Evolutionary conservation across 2,797 vertebrate species (phyloP), one percentile per base, ranked within the genome.

Genomic region (Podargus strigoides): DNA sequence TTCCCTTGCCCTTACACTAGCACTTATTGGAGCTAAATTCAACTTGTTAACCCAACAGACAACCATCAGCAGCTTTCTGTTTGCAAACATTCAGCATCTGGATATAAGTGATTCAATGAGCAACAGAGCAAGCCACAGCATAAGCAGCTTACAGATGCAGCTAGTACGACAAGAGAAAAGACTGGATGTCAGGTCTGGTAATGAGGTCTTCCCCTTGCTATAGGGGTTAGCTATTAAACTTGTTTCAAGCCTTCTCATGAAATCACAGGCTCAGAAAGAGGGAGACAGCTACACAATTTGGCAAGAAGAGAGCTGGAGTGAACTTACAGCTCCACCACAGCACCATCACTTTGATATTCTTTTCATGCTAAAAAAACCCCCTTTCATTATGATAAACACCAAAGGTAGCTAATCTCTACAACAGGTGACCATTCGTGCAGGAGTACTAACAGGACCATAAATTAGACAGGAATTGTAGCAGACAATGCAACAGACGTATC

Each of bases 161-260:
- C 19, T 32, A 8, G 7, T 6, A 20, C 0, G 5, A 76, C 24
- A 50, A 28, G 9, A 79, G 6, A 3, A 46, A 63, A 60, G 12
- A 23, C 2, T 0, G 0, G 30, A 19, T n/a, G n/a, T n/a, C 13
- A 47, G 12, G n/a, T n/a, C n/a, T n/a, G 5, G 21, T 32, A 36
- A 63, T 0, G 9, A 5, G 9, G 6, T 28, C 62, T 80, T 50
- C 21, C n/a, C 12, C 32, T 28, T 23, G n/a, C 28, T 26, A 27
- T 1, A 41, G 21, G 14, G 2, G 28, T 53, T 36, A 68, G 16
- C 20, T 50, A 9, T 60, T 34, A 23, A 41, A 36, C n/a, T 13
- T 14, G 32, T 50, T 58, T 62, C 19, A 39, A 85, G 22, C 34
- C 44, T 47, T 69, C 44, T 82, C 50, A 17, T 12, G 46, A 82